Evolutionary conservation across 2,797 vertebrate species (phyloP).

Genomic region (Buphagus erythrorhynchus): DNA sequence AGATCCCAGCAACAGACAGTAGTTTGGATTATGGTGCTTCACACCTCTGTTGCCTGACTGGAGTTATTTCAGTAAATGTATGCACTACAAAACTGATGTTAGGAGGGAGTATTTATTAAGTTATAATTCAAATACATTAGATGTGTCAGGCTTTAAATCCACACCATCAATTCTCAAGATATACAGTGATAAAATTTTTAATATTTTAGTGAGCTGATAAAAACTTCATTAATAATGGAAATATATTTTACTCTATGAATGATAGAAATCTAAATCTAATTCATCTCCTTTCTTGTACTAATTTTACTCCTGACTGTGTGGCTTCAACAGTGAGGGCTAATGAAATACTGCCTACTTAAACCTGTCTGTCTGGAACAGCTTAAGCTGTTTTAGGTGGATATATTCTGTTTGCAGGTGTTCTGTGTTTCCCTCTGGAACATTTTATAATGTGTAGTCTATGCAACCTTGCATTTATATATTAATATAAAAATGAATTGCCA

Average conservation of each 20-base stretch:
- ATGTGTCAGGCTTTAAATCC: background rate
- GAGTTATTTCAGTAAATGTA: background rate
- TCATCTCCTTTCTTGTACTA: background rate
- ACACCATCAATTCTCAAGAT: background rate
- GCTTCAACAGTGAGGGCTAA: background rate
- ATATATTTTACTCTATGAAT: background rate
- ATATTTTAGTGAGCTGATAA: slow-evolving; percentile 12
- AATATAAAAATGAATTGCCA: background rate
- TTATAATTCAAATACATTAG: background rate
- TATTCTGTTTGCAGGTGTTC: background rate
- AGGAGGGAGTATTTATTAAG: background rate
- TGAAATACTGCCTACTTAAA: background rate
- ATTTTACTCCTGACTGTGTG: background rate
- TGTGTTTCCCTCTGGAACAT: background rate
- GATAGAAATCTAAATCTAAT: background rate
- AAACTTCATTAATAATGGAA: background rate
- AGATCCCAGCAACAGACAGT: background rate
- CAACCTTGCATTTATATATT: background rate
- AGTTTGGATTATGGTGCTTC: background rate
- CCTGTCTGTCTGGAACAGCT: background rate
- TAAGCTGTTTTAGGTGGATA: background rate
- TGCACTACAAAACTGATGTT: background rate
- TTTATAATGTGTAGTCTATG: background rate
- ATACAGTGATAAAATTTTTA: background rate
- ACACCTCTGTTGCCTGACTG: background rate